Base-by-base conservation (phyloP, 2,888 invertebrate genomes). In the Trissoscelio sp. region DNA sequence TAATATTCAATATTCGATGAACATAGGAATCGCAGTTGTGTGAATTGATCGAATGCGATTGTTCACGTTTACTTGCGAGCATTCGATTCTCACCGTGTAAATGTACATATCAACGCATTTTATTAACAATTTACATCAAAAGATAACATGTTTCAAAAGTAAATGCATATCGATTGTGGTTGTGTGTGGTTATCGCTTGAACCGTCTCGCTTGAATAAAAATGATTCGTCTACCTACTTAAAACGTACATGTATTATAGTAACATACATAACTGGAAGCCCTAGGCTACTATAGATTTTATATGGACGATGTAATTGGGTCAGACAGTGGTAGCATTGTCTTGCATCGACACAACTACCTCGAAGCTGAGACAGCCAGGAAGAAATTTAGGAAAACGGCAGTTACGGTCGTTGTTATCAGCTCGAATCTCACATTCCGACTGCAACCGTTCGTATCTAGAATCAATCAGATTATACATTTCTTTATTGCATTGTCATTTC, bases 211-310 rank as follows among this genome's bases (percentile, higher is more conserved):
- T 85, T 58, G 83, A 83, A 86, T 87, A 88, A 87, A 90, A 89
- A 90, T 90, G 86, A 89, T 88, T 89, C 86, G 85, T 87, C 88
- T 90, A 90, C 86, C 90, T 91, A 91, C 87, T 88, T 86, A 88
- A 88, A 78, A 80, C 83, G 82, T 90, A 91, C 88, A 89, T 79
- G 82, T 82, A 79, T 75, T 77, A 79, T 90, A 88, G 88, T 91
- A 89, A 91, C 88, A 90, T 90, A 90, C 87, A 89, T 90, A 90
- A 90, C 88, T 91, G 91, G 91, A 91, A 91, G 91, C 91, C 90
- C 91, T 91, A 91, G 90, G 88, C 91, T 91, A 91, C 91, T 91
- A 90, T 89, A 86, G 89, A 88, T 89, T 91, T 79, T 90, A 90
- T 88, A 89, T 89, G 90, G 90, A 91, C 90, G 90, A 90, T 89